These are phyloP conservation scores for Tragelaphus buxtoni DNA, from an alignment of 2,113 vertebrate genomes.

Conservation along the genomic window DNA sequence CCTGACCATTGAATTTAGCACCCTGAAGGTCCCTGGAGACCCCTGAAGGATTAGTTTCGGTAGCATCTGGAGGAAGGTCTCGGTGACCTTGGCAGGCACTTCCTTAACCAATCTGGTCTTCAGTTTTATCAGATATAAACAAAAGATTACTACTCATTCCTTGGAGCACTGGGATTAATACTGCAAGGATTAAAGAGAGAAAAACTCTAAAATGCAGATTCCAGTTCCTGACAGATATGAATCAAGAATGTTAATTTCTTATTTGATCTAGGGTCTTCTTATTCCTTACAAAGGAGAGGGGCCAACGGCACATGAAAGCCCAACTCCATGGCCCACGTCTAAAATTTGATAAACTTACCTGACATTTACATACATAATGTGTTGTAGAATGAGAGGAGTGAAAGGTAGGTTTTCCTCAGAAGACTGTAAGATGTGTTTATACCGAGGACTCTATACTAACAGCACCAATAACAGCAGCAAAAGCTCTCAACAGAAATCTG, in stretches of 20 bases:
- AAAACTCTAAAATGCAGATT: not conserved
- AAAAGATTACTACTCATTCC: not conserved
- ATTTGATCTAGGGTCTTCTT: not conserved
- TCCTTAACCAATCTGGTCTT: not conserved
- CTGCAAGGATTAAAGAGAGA: not conserved
- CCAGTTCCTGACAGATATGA: not conserved
- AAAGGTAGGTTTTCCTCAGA: not conserved
- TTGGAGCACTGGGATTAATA: not conserved
- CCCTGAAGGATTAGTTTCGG: not conserved
- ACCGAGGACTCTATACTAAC: not conserved
- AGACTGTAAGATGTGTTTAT: not conserved
- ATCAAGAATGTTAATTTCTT: not conserved
- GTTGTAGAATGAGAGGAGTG: not conserved
- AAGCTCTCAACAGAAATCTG: not conserved
- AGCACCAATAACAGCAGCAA: not conserved
- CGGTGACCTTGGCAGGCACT: not conserved
- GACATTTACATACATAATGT: not conserved
- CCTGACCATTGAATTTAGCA: not conserved
- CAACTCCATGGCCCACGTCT: not conserved
- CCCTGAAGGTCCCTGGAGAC: not conserved
- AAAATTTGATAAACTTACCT: not conserved
- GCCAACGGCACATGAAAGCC: not conserved
- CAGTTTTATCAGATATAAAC: not conserved
- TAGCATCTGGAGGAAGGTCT: not conserved
- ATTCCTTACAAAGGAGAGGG: not conserved